Base-by-base conservation (phyloP, 2,113 vertebrate genomes). In the Bos javanicus region DNA sequence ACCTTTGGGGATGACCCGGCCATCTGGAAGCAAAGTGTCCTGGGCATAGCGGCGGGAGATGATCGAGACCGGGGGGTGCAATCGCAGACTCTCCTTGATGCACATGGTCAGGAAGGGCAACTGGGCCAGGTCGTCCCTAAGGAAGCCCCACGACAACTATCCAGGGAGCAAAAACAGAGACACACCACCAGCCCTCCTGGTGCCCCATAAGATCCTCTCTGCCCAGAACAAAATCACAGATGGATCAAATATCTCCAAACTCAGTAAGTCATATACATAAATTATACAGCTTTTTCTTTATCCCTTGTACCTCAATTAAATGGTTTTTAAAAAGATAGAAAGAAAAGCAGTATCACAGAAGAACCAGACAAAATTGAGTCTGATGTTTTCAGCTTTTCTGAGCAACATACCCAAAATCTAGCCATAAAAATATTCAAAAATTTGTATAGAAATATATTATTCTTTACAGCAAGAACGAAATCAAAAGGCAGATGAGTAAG, bases 61-160 rank as follows among this genome's bases (percentile, higher is more conserved):
- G 0, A 97, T 96, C 0, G 98, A 98, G 33, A 99, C 99, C 0
- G 99, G 99, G 0, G 99, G 99, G 74, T 99, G 99, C n/a, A 99
- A 98, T 30, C 99, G 98, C 13, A 99, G 98, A 89, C 99, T 99
- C 98, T 99, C 99, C 95, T 99, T 99, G 95, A 99, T 99, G 98
- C 99, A 99, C 99, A 99, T 99, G 96, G 99, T 99, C 97, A 99
- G 99, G 99, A 99, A 99, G 82, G 99, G 99, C 96, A 99, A 97
- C 67, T 93, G 98, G 87, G 99, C 97, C 91, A 99, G 98, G 94
- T 99, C 99, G 2, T 99, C 99, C 99, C 99, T 99, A 28, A 46
- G 12, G 33, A 91, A 36, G 2, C 46, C 57, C 54, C 54, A 19
- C 8, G 2, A 26, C 8, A 67, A 8, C 86, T 74, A 52, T 17